Evolutionary conservation across 2,888 invertebrate species (phyloP).

Genomic region (Synergus itoensis): DNA sequence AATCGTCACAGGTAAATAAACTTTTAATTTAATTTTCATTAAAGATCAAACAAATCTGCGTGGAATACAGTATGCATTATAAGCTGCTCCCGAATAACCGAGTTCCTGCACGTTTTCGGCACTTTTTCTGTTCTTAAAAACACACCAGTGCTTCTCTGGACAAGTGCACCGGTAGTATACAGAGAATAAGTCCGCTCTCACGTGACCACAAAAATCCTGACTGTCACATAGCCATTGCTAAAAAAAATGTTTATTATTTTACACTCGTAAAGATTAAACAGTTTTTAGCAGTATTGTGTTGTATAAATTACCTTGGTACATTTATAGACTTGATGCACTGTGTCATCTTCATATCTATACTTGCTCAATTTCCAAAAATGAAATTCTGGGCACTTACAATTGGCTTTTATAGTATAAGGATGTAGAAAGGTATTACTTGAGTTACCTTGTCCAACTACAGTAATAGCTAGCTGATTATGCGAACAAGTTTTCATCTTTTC

Average conservation of each 20-base stretch:
- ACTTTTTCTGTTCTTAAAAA: constrained; percentile 77
- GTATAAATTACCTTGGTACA: constrained; percentile 74
- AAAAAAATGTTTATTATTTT: constrained; percentile 16
- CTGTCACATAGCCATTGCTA: constrained; percentile 79
- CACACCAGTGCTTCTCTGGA: constrained; percentile 81
- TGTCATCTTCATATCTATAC: constrained; percentile 67
- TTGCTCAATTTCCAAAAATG: constrained; percentile 80
- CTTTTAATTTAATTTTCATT: not conserved
- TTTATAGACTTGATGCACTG: constrained; percentile 75
- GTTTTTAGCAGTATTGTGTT: not conserved
- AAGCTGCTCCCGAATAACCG: constrained; percentile 80
- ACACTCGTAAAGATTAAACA: constrained; percentile 24
- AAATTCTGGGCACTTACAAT: constrained; percentile 79
- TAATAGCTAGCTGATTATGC: constrained; percentile 75
- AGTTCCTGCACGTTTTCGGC: constrained; percentile 79
- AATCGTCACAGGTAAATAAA: constrained; percentile 85
- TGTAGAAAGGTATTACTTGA: constrained; percentile 74
- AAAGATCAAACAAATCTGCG: not conserved
- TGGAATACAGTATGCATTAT: constrained; percentile 80
- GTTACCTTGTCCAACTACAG: constrained; percentile 76
- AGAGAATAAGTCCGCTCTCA: constrained; percentile 81
- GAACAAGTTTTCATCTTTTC: constrained; percentile 77
- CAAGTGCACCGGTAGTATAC: constrained; percentile 83
- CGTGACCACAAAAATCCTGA: constrained; percentile 82
- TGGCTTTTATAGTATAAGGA: constrained; percentile 78